Conservation (phyloP, 2,888 invertebrate genomes). For the Hyppa rectilinea region DNA sequence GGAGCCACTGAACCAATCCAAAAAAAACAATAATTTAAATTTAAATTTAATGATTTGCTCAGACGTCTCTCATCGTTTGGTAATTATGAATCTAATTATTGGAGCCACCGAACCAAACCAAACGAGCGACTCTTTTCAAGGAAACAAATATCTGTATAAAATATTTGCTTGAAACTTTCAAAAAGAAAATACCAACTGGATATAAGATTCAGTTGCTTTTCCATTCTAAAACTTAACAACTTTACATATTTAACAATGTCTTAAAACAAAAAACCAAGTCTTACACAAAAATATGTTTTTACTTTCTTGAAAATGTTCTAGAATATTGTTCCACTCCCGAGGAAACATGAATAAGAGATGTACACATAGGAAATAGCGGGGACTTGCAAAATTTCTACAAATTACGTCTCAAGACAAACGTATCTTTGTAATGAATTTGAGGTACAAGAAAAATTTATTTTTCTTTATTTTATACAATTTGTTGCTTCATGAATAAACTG, state of each 20-base stretch:
- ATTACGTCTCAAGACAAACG: conserved; percentile 20
- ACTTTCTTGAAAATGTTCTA: not conserved
- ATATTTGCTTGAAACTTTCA: not conserved
- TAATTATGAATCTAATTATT: not conserved
- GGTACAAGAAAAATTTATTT: conserved; percentile 22
- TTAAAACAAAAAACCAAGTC: not conserved
- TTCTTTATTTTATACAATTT: conserved; percentile 15
- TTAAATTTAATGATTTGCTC: too few species aligned
- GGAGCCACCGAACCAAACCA: not conserved
- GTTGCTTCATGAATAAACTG: conserved; percentile 12
- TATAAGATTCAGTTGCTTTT: not conserved
- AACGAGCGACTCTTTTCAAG: not conserved
- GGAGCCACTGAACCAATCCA: not conserved
- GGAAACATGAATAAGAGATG: conserved; percentile 34
- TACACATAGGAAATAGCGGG: not conserved
- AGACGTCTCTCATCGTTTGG: too few species aligned
- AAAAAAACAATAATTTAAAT: too few species aligned
- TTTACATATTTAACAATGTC: conserved; percentile 12
- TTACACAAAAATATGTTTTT: too few species aligned
- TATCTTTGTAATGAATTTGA: conserved; percentile 41
- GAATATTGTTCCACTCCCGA: conserved; percentile 23
- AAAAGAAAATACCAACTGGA: conserved; percentile 2
- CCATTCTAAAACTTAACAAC: conserved; percentile 2
- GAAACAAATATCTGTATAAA: not conserved
- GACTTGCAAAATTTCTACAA: conserved; percentile 13